Percentiles rank a stretch among this genome's conserved stretches.
Conservation (phyloP, 2,113 vertebrate genomes). For the Chinchilla lanigera region DNA sequence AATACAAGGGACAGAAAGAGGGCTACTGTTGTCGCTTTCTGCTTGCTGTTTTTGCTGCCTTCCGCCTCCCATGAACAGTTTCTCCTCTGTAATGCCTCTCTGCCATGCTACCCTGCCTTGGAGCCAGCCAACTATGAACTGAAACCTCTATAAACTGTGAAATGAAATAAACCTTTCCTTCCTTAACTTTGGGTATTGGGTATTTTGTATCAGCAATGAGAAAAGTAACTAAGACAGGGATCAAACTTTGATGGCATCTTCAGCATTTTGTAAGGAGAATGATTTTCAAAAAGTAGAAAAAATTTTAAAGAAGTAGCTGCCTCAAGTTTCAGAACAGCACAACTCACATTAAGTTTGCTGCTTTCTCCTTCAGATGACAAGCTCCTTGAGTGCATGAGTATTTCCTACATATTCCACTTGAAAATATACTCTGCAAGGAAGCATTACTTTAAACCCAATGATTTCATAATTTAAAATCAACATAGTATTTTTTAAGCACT, state of each 20-base stretch:
- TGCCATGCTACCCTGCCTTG: neutral
- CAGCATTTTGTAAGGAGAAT: neutral
- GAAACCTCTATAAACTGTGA: neutral
- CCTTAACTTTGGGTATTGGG: neutral
- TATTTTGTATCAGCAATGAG: neutral
- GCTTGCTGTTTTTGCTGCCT: neutral
- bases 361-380: neutral
- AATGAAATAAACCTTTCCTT: neutral
- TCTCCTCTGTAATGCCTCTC: neutral
- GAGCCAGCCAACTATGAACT: neutral
- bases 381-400: neutral
- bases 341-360: neutral
- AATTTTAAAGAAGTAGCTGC: neutral
- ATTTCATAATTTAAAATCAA: neutral
- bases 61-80: neutral
- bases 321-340: neutral
- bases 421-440: neutral
- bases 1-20: neutral
- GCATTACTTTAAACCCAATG: neutral
- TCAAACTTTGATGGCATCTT: neutral
- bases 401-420: neutral
- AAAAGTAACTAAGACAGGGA: neutral
- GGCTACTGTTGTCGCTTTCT: neutral
- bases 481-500: neutral
- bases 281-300: neutral